Percentiles rank a stretch among this genome's conserved stretches.
These are phyloP conservation scores for Athene noctua DNA, from an alignment of 2,113 vertebrate genomes.

Conservation along the genomic window DNA sequence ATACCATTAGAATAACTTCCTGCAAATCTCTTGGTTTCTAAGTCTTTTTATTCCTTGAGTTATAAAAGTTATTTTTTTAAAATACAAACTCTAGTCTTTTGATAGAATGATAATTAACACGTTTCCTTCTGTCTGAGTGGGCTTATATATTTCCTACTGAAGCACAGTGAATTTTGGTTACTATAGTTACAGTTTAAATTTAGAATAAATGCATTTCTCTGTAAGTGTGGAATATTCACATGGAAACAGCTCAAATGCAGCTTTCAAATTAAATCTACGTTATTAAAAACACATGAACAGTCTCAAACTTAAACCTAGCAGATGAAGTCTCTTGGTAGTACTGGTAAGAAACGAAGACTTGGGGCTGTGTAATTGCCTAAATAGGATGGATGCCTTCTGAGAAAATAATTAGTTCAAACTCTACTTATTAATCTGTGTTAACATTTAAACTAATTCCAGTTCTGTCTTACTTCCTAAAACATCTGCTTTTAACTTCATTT, in stretches of 20 bases:
- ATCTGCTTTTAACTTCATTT: slow-evolving; percentile 31
- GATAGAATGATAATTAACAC: slow-evolving; percentile 58
- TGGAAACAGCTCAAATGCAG: slow-evolving; percentile 58
- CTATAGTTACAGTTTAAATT: slow-evolving; percentile 74
- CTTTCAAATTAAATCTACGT: slow-evolving; percentile 56
- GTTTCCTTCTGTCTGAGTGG: slow-evolving; percentile 44
- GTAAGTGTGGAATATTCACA: slow-evolving; percentile 47
- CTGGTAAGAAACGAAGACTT: background rate
- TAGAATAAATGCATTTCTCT: slow-evolving; percentile 65
- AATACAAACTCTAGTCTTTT: slow-evolving; percentile 31
- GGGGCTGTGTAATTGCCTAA: slow-evolving; percentile 56
- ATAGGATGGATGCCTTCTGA: slow-evolving; percentile 28
- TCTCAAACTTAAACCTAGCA: background rate
- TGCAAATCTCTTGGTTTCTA: background rate
- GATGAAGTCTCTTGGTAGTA: background rate
- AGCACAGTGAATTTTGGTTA: slow-evolving; percentile 59
- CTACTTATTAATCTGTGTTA: slow-evolving; percentile 44
- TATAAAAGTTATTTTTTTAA: background rate
- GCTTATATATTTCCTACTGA: slow-evolving; percentile 57
- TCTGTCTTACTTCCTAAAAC: slow-evolving; percentile 6
- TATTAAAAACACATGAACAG: slow-evolving; percentile 56
- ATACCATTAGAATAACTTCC: background rate
- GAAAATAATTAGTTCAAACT: slow-evolving; percentile 57
- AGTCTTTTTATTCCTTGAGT: background rate
- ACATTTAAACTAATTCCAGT: slow-evolving; percentile 28